These are phyloP conservation scores for Catostomus latipinnis DNA, from an alignment of 2,797 vertebrate genomes.

Conservation along the genomic window DNA sequence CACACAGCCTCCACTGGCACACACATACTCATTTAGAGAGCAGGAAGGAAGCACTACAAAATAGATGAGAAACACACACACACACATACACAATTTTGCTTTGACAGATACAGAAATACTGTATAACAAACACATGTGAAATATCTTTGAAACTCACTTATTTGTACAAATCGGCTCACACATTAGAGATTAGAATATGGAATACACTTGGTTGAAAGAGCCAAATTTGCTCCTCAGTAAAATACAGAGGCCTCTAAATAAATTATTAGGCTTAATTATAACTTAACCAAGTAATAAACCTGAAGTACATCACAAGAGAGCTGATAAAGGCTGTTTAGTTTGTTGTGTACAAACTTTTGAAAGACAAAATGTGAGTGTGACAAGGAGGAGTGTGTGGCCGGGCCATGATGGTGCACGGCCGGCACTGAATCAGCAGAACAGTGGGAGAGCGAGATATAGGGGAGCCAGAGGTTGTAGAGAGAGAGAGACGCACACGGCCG, in stretches of 20 bases:
- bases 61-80: constrained; percentile 23
- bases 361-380: constrained; percentile 6
- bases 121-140: constrained; percentile 7
- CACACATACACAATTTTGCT: neutral
- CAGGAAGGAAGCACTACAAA: constrained; percentile 88
- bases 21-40: constrained; percentile 93
- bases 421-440: too few species aligned
- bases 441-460: too few species aligned
- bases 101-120: neutral
- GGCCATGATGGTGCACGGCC: too few species aligned
- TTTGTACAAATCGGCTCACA: too few species aligned
- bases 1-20: constrained; percentile 90
- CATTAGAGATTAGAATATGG: too few species aligned
- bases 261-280: constrained; percentile 9
- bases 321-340: neutral
- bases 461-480: too few species aligned
- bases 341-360: neutral
- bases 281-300: neutral
- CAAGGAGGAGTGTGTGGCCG: too few species aligned
- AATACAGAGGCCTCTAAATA: constrained; percentile 19
- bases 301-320: constrained; percentile 2
- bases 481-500: too few species aligned
- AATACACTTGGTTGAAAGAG: neutral
- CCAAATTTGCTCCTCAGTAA: neutral
- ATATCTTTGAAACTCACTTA: too few species aligned